Percentiles rank a stretch among this genome's conserved stretches.
phyloP scores from a whole-genome alignment of 2,797 vertebrate species.

The Graptemys geographica region DNA sequence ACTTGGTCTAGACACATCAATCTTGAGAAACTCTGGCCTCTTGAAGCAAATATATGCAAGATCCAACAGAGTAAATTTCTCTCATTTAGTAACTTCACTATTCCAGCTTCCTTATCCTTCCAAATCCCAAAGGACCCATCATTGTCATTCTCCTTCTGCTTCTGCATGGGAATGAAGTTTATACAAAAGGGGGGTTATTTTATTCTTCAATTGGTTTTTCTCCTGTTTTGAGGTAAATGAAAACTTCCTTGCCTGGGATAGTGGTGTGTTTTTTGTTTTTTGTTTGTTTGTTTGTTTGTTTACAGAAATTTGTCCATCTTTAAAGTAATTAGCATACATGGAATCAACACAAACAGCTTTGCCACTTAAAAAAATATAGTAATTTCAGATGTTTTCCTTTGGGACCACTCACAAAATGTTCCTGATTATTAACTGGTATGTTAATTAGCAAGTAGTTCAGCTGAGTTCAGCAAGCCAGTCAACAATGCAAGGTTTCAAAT shows the following conservation, averaged over 20 bases:
- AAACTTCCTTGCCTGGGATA: slow-evolving; percentile 62
- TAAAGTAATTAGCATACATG: slow-evolving; percentile 70
- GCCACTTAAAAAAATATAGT: slow-evolving; percentile 72
- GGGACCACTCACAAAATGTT: slow-evolving; percentile 72
- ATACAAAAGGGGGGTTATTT: not conserved
- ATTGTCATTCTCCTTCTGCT: not conserved
- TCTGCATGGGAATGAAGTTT: slow-evolving; percentile 45
- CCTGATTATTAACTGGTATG: slow-evolving; percentile 76
- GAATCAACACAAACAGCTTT: slow-evolving; percentile 74
- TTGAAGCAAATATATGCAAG: not conserved
- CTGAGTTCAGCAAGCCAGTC: slow-evolving; percentile 67
- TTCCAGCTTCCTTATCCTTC: not conserved
- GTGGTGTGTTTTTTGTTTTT: not conserved
- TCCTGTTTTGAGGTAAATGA: slow-evolving; percentile 59
- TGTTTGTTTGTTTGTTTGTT: not conserved
- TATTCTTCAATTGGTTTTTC: slow-evolving; percentile 50
- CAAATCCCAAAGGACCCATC: not conserved
- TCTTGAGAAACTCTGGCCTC: not conserved
- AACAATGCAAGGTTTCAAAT: slow-evolving; percentile 61
- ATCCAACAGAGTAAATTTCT: not conserved
- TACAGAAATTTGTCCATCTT: slow-evolving; percentile 66
- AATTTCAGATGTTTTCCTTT: slow-evolving; percentile 75
- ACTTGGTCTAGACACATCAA: not conserved
- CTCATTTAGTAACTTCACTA: not conserved
- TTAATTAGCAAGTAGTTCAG: slow-evolving; percentile 74